A percentile compares a stretch with the other conserved stretches of the same genome.
Evolutionary conservation across 1,140 invertebrate genomes (phyloP).

Genomic region (Potamilus streckersoni): DNA sequence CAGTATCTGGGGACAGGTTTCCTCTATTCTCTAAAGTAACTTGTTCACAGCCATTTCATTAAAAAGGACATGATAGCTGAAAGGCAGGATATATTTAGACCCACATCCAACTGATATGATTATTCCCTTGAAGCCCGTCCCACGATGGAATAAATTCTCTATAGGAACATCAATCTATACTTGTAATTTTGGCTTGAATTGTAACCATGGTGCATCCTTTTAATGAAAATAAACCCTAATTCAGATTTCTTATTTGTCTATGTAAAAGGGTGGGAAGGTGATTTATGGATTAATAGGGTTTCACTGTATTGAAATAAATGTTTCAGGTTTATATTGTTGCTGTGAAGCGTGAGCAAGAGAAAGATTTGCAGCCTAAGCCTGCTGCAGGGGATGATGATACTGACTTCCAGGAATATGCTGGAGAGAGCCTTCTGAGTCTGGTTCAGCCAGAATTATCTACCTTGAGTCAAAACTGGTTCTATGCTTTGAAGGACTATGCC

Average conservation of each 20-base stretch:
- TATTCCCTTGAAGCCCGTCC: too few relatives aligned
- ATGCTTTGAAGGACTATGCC: slow-evolving; percentile 94
- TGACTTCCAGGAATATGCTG: slow-evolving; percentile 69
- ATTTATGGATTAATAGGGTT: not conserved
- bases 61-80: too few relatives aligned
- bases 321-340: slow-evolving; percentile 91
- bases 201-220: too few relatives aligned
- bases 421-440: slow-evolving; percentile 84
- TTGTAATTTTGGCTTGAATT: too few relatives aligned
- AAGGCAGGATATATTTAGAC: too few relatives aligned
- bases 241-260: not conserved
- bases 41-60: too few relatives aligned
- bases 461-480: slow-evolving; percentile 93
- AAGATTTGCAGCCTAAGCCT: slow-evolving; percentile 38
- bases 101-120: too few relatives aligned
- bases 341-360: slow-evolving; percentile 81
- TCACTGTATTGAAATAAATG: not conserved
- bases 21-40: too few relatives aligned
- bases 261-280: not conserved
- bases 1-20: too few relatives aligned
- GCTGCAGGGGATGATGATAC: slow-evolving; percentile 73
- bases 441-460: slow-evolving; percentile 93
- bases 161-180: too few relatives aligned
- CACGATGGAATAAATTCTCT: too few relatives aligned
- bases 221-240: too few relatives aligned